Evolutionary conservation across 2,113 vertebrate genomes (phyloP).

Genomic region (Sterna hirundo): DNA sequence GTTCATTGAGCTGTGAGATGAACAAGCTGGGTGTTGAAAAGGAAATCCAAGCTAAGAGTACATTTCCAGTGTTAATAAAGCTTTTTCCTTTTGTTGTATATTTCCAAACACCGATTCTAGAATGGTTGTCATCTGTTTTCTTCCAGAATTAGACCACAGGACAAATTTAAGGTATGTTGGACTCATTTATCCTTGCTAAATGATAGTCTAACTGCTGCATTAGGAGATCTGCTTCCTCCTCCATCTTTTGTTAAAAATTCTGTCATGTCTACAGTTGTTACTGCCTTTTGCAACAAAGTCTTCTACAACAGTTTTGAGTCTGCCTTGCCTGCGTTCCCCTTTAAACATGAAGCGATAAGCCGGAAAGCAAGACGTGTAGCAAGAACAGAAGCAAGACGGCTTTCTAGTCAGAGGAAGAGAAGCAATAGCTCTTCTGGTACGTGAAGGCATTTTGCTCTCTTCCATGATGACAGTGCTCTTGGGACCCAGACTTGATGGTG

Average conservation of each 20-base stretch:
- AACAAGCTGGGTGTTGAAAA: slow-evolving; percentile 76
- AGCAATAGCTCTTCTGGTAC: neutral
- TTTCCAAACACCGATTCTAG: slow-evolving; percentile 67
- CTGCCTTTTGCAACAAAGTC: neutral
- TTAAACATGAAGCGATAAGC: neutral
- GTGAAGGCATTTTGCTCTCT: neutral
- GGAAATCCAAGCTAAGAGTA: slow-evolving; percentile 69
- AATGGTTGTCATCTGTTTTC: slow-evolving; percentile 59
- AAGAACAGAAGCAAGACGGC: neutral
- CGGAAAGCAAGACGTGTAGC: neutral
- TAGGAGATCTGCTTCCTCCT: slow-evolving; percentile 13
- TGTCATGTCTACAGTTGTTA: neutral
- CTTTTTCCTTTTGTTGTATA: slow-evolving; percentile 64
- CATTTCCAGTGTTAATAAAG: slow-evolving; percentile 75
- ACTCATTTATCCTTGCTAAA: slow-evolving; percentile 32
- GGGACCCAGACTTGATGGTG: neutral
- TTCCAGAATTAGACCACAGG: slow-evolving; percentile 61
- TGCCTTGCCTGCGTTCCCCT: neutral
- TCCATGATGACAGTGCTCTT: neutral
- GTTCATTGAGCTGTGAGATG: slow-evolving; percentile 83
- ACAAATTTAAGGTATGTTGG: slow-evolving; percentile 45
- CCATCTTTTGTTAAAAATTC: neutral
- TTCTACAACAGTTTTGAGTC: neutral
- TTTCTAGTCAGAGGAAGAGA: neutral
- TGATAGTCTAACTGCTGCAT: neutral